Evolutionary conservation across 2,113 vertebrate genomes (phyloP).

Genomic region (Vidua chalybeata): DNA sequence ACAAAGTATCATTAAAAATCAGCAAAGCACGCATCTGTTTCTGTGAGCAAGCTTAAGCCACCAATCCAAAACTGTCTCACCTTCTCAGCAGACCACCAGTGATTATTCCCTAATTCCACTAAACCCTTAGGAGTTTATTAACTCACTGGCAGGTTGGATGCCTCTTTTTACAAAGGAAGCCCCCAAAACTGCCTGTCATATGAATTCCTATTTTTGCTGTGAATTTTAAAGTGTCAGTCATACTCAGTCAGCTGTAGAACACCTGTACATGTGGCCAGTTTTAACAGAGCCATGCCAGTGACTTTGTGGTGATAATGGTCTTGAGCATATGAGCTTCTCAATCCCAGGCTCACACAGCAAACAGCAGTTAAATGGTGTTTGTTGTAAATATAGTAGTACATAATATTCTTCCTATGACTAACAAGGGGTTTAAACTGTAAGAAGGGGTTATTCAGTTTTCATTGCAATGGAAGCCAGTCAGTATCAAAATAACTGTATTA

Average conservation of each 20-base stretch:
- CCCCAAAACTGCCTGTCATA: neutral
- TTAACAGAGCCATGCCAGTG: neutral
- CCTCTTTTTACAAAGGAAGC: neutral
- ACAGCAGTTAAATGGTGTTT: neutral
- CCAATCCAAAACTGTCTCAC: neutral
- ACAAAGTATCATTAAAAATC: neutral
- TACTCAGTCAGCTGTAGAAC: neutral
- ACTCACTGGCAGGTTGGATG: neutral
- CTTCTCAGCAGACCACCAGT: neutral
- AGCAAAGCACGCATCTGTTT: neutral
- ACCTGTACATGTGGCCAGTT: accelerated
- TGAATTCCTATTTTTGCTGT: neutral
- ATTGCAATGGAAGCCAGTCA: neutral
- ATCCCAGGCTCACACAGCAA: neutral
- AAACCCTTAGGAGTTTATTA: neutral
- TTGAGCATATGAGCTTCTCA: neutral
- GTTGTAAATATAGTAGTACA: neutral
- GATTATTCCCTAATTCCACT: neutral
- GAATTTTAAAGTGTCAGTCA: neutral
- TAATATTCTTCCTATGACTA: neutral
- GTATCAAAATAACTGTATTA: neutral
- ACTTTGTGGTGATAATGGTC: neutral
- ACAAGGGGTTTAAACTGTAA: neutral
- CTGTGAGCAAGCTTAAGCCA: neutral
- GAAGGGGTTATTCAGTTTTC: neutral